These are phyloP conservation scores for Melanerpes aurifrons DNA, from an alignment of 2,113 vertebrate species.

Conservation along the genomic window DNA sequence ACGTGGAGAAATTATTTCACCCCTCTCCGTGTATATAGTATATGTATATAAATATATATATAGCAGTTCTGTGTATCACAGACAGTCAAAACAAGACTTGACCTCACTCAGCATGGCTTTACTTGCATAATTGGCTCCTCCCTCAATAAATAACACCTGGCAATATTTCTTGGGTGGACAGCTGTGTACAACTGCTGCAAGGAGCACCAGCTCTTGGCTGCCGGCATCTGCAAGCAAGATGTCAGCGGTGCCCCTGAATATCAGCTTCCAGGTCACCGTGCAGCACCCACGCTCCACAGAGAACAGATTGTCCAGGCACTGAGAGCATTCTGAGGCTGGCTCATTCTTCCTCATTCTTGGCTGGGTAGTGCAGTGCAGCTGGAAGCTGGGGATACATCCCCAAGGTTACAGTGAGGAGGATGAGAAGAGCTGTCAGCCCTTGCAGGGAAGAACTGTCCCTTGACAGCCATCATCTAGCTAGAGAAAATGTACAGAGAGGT, in stretches of 20 bases:
- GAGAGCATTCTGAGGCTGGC: background rate
- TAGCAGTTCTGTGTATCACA: background rate
- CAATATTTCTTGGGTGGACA: background rate
- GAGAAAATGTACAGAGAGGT: background rate
- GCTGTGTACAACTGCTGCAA: constrained; percentile 16
- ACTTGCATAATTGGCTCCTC: background rate
- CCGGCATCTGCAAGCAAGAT: background rate
- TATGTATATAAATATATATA: too few species aligned
- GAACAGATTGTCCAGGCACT: background rate
- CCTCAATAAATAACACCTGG: background rate
- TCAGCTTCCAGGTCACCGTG: background rate
- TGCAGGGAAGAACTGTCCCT: rapidly evolving
- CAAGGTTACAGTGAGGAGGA: background rate
- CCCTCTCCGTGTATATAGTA: rapidly evolving
- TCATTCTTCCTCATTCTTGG: rapidly evolving
- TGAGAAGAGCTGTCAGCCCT: background rate
- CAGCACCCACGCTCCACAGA: background rate
- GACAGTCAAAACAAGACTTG: background rate
- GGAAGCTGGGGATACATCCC: background rate
- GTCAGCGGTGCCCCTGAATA: background rate
- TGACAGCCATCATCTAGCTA: background rate
- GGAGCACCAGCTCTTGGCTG: background rate
- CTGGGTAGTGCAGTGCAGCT: background rate
- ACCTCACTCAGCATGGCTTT: background rate
- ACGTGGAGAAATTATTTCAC: background rate